Evolutionary conservation across 2,888 invertebrate genomes (phyloP), one percentile per base, ranked within the genome.

Genomic region (Sarcophaga variegata): DNA sequence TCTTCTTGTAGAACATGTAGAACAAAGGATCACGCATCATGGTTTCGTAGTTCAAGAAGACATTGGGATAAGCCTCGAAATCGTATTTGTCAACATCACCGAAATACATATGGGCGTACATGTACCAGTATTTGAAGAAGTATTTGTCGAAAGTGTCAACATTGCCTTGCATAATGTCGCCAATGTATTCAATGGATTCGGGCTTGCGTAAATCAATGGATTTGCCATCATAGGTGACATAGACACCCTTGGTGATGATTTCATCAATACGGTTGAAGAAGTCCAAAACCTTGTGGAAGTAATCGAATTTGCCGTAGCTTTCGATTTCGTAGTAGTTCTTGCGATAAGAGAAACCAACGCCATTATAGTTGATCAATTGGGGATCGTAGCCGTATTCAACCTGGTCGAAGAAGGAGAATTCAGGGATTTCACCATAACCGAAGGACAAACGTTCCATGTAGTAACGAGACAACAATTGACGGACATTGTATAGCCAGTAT

Each of bases 11-110:
- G 59, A 96, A 92, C 89, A 95, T 94, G 92, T 95, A 96, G 94
- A 96, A 96, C 17, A 95, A 94, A 6, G 96, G 96, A 90, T 96
- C 96, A 87, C 96, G 95, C 80, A 96, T 93, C 87, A 95, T 95
- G 6, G 96, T 95, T 90, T 95, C 94, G 89, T 94, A 95, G 88
- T 96, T 94, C 91, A 96, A 95, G 83, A 96, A 91, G 11, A 93
- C 95, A n/a, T 96, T 95, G 60, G 96, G 96, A 0, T 94, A 93
- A 81, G 93, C 90, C 8, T 63, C 81, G 54, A 76, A 74, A 5
- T 88, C 81, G 22, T 90, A 89, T 49, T 89, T 77, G 60, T 89
- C 70, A 27, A 84, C 80, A 60, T 90, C 89, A 49, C 85, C 87
- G 14, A 89, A 70, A 27, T 88, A 85, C 45, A 75, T 72, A 63